Conservation (phyloP, 1,140 invertebrate species). For the Drosophila setifemur region DNA sequence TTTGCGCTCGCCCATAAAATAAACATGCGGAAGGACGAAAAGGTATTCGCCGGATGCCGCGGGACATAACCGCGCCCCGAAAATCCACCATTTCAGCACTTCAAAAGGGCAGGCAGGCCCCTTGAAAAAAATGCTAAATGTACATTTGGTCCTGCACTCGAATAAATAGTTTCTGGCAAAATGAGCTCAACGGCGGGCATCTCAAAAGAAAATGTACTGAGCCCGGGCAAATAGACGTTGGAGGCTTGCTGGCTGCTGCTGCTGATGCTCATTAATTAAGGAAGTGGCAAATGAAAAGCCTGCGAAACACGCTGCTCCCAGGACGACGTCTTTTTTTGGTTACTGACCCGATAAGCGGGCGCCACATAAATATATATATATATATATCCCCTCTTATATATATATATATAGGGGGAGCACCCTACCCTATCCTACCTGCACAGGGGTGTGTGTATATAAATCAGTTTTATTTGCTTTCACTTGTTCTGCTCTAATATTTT, state of each 20-base stretch:
- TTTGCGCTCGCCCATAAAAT: slow-evolving; percentile 66
- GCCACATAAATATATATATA: slow-evolving; percentile 15
- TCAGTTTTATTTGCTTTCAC: slow-evolving; percentile 78
- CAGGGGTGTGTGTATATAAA: slow-evolving; percentile 54
- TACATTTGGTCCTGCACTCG: slow-evolving; percentile 30
- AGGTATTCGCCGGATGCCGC: slow-evolving; percentile 48
- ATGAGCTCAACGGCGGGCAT: slow-evolving; percentile 63
- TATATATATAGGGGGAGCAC: neutral
- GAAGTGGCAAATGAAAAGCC: slow-evolving; percentile 79
- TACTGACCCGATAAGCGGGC: slow-evolving; percentile 47
- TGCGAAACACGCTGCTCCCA: slow-evolving; percentile 69
- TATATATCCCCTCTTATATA: neutral
- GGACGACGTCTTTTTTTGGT: slow-evolving; percentile 36
- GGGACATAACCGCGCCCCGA: slow-evolving; percentile 18
- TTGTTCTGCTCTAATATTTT: slow-evolving; percentile 68
- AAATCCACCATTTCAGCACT: slow-evolving; percentile 46
- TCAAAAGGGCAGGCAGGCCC: slow-evolving; percentile 63
- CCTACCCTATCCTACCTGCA: slow-evolving; percentile 2
- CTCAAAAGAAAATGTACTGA: slow-evolving; percentile 72
- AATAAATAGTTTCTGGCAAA: slow-evolving; percentile 76
- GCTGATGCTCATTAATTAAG: slow-evolving; percentile 76
- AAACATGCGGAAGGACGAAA: slow-evolving; percentile 62
- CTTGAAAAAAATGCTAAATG: slow-evolving; percentile 56
- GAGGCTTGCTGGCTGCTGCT: slow-evolving; percentile 28
- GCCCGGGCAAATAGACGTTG: slow-evolving; percentile 55